These are phyloP conservation scores for Sphaeramia orbicularis DNA, from an alignment of 2,797 vertebrate species.

Conservation along the genomic window DNA sequence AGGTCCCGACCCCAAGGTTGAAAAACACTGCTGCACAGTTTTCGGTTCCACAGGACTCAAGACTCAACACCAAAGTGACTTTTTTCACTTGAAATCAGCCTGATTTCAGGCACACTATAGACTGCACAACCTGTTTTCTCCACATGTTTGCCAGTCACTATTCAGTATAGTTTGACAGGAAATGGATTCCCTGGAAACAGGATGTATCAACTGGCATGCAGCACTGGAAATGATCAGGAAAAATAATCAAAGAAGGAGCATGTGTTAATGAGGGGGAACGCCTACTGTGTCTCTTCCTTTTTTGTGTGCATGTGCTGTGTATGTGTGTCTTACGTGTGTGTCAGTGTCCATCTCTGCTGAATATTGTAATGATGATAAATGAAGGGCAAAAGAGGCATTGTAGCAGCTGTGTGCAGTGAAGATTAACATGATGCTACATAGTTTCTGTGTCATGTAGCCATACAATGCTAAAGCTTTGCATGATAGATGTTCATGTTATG, in stretches of 20 bases:
- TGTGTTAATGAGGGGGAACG: conserved; percentile 78
- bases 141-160: conserved; percentile 56
- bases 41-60: too few relatives aligned
- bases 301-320: conserved; percentile 42
- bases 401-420: conserved; percentile 59
- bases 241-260: conserved; percentile 78
- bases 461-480: conserved; percentile 33
- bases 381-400: conserved; percentile 45
- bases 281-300: conserved; percentile 67
- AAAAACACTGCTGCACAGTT: too few relatives aligned
- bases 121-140: conserved; percentile 13
- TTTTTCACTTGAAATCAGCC: conserved; percentile 27
- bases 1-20: too few relatives aligned
- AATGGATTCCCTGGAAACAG: conserved; percentile 74
- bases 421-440: conserved; percentile 41
- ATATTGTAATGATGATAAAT: conserved; percentile 77
- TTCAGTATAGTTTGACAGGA: conserved; percentile 62
- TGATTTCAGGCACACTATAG: conserved; percentile 27
- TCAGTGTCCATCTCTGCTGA: conserved; percentile 45
- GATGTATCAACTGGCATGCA: conserved; percentile 67
- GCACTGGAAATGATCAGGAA: conserved; percentile 76
- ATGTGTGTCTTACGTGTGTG: conserved; percentile 34
- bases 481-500: conserved; percentile 48
- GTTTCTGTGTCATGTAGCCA: conserved; percentile 43
- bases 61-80: background rate